Base-by-base conservation (phyloP, 2,797 vertebrate species). In the Neosilurus hyrtlii region DNA sequence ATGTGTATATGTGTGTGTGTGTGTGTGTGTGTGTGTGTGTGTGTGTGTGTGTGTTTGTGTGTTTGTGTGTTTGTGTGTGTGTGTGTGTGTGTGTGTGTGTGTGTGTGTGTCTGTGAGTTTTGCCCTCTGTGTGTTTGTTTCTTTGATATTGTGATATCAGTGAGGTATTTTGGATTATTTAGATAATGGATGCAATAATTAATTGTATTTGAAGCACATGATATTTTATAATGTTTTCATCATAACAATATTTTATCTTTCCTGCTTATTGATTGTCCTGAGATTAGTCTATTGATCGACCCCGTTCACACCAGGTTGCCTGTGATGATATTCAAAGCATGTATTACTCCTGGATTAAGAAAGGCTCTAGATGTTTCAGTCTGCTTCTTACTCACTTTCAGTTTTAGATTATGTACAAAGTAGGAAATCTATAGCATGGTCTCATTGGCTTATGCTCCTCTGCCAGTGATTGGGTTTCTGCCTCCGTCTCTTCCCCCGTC, bases 201-300 rank as follows among this genome's bases (percentile, higher is more conserved):
- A 76, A 76, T 85, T 80, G 56, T 61, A 82, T 82, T 82, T 72
- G 79, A 86, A 85, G 81, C 77, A 0, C 61, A 61, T 86, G 84
- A 86, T 84, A 86, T 87, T 82, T 83, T 74, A 51, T 86, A 85
- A 85, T 81, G 83, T 88, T 66, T 66, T 82, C 78, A 79, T 86
- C 71, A 86, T 86, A 86, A 85, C 79, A 87, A 70, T 86, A 66
- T 86, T 88, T 88, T 79, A 82, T 84, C 82, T 86, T 57, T 74
- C 83, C 51, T 26, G 82, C 71, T 43, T 86, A 86, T 88, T 43
- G 86, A 88, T 79, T 72, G 62, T 59, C n/a, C 37, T 83, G 74
- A 86, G 86, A 86, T 88, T 82, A 82, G 88, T 84, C 52, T 85
- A 89, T 89, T 52, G 89, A 88, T 88, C 82, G 22, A 43, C 18